Conservation (phyloP, 2,797 vertebrate species). For the Neomorphus geoffroyi region DNA sequence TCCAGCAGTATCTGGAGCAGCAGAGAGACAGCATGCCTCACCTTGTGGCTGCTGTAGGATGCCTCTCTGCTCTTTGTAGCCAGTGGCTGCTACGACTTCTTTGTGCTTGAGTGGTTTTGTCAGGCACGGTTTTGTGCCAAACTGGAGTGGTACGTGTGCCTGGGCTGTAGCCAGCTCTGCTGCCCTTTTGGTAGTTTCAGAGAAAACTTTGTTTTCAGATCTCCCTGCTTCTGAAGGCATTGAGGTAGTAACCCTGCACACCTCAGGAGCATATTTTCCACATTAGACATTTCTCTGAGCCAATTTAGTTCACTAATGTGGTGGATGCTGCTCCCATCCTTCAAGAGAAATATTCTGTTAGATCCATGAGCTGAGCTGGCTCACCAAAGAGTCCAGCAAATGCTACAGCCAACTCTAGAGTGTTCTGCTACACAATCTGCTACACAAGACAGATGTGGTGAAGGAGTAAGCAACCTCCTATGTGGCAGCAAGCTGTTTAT, state of each 20-base stretch:
- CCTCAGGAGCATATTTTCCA: background rate
- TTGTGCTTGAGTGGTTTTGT: background rate
- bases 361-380: background rate
- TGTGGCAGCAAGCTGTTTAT: background rate
- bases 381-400: background rate
- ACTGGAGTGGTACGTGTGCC: fast-evolving
- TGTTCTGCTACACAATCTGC: no score
- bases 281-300: background rate
- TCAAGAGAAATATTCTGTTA: background rate
- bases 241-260: fast-evolving
- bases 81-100: background rate
- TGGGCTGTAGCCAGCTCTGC: background rate
- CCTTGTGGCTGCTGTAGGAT: background rate
- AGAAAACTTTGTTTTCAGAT: background rate
- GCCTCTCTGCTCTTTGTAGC: background rate
- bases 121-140: background rate
- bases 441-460: background rate
- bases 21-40: background rate
- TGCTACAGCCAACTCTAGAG: background rate
- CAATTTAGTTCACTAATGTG: background rate
- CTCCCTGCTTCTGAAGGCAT: background rate
- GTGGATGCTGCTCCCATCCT: background rate
- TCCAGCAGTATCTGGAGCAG: background rate
- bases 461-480: background rate
- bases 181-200: background rate